Percentiles rank a stretch among this genome's conserved stretches.
These are phyloP conservation scores for Cephus sareptanus DNA, from an alignment of 2,888 invertebrate genomes.

Conservation along the genomic window DNA sequence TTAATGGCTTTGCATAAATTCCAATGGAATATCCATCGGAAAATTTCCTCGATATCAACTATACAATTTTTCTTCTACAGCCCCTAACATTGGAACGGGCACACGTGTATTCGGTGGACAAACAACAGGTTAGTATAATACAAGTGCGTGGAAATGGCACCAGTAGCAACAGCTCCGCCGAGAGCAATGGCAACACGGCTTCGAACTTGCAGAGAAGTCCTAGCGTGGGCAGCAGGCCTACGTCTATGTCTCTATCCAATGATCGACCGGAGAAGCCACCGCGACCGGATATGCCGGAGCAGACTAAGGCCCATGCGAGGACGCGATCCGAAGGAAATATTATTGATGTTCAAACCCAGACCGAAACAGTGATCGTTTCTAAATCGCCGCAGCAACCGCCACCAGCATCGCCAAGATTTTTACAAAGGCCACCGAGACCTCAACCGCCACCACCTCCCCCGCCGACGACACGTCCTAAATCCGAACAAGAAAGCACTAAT, in stretches of 20 bases:
- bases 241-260: conserved; percentile 57
- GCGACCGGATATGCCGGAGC: conserved; percentile 34
- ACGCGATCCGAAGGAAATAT: conserved; percentile 74
- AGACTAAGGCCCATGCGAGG: conserved; percentile 52
- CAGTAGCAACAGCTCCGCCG: conserved; percentile 26
- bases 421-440: conserved; percentile 59
- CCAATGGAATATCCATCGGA: not conserved
- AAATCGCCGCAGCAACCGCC: conserved; percentile 49
- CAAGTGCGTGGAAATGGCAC: conserved; percentile 67
- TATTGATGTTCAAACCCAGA: conserved; percentile 67
- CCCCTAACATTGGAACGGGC: conserved; percentile 72
- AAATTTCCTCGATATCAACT: not conserved
- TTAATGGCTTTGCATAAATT: conserved; percentile 18
- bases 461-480: conserved; percentile 50
- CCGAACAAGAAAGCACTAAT: conserved; percentile 62
- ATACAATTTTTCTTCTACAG: conserved; percentile 32
- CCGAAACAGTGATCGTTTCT: conserved; percentile 51
- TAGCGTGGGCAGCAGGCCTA: conserved; percentile 61
- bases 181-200: conserved; percentile 57
- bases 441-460: conserved; percentile 64
- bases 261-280: conserved; percentile 51
- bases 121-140: conserved; percentile 79
- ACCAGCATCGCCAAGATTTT: conserved; percentile 58
- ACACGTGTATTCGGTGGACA: conserved; percentile 79
- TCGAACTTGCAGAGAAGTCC: conserved; percentile 65